phyloP scores from a whole-genome alignment of 2,888 invertebrate genomes.

The Julus scanicus region DNA sequence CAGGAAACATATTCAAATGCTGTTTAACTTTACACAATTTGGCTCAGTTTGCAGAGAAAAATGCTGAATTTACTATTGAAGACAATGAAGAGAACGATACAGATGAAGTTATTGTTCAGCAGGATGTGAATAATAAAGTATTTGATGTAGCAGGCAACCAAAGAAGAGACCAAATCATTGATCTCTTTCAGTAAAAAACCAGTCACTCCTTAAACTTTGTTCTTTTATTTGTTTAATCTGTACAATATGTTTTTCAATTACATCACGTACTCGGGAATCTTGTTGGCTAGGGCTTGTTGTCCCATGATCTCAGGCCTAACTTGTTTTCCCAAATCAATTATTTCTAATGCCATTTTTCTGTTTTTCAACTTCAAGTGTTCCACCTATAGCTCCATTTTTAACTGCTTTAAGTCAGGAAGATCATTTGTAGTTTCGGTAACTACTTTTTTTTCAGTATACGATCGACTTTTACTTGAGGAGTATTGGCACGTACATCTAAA shows the following conservation, averaged over 20 bases:
- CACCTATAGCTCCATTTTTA: not conserved
- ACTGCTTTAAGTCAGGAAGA: not conserved
- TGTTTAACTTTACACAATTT: constrained; percentile 15
- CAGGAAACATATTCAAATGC: not conserved
- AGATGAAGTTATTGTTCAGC: not conserved
- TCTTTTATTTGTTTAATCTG: not conserved
- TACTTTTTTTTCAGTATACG: not conserved
- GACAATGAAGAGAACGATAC: not conserved
- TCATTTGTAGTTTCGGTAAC: not conserved
- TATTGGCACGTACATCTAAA: not conserved
- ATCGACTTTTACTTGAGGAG: not conserved
- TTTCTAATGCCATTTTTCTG: constrained; percentile 1
- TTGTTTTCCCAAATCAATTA: not conserved
- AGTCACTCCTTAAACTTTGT: not conserved
- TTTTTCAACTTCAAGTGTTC: not conserved
- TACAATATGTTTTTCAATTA: not conserved
- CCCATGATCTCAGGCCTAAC: not conserved
- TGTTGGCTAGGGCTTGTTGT: not conserved
- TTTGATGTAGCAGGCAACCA: not conserved
- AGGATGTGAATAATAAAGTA: not conserved
- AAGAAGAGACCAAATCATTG: not conserved
- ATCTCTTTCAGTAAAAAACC: not conserved
- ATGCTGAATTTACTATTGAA: not conserved
- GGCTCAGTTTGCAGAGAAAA: not conserved
- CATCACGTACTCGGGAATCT: not conserved